These are phyloP conservation scores for Danio choprae DNA, from an alignment of 2,797 vertebrate species.

Conservation along the genomic window DNA sequence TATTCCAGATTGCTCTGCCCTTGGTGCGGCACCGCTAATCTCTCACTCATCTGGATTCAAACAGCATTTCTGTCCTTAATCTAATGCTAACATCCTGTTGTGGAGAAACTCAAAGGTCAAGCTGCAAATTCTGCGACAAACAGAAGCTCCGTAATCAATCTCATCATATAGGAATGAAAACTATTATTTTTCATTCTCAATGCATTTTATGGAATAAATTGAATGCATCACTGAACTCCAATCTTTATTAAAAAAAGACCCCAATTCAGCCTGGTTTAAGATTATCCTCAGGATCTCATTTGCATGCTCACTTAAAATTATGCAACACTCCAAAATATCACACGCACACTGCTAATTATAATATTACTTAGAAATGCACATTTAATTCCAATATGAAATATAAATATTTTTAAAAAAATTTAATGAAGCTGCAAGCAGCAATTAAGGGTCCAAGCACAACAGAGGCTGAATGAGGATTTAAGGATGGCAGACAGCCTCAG, in stretches of 20 bases:
- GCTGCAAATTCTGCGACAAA: slow-evolving; percentile 11
- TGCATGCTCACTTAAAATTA: neutral
- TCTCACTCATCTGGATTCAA: slow-evolving; percentile 41
- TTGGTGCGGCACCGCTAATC: slow-evolving; percentile 27
- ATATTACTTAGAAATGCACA: too few relatives aligned
- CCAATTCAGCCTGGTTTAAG: neutral
- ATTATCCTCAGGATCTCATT: neutral
- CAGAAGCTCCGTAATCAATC: slow-evolving; percentile 5
- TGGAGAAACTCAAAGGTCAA: slow-evolving; percentile 23
- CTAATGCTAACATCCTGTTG: slow-evolving; percentile 20
- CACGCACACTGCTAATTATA: too few relatives aligned
- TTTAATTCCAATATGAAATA: too few relatives aligned
- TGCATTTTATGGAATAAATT: neutral
- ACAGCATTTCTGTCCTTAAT: slow-evolving; percentile 19
- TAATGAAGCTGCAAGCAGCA: too few relatives aligned
- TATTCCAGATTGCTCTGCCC: neutral
- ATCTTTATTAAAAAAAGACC: neutral
- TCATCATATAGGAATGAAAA: neutral
- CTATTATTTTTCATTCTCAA: neutral
- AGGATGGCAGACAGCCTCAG: too few relatives aligned
- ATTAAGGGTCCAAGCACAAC: too few relatives aligned
- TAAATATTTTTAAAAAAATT: too few relatives aligned
- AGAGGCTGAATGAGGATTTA: too few relatives aligned
- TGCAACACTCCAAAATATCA: too few relatives aligned
- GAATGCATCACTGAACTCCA: neutral